Percentiles rank a stretch among this genome's conserved stretches.
phyloP scores from a whole-genome alignment of 2,888 invertebrate species.

The Sinohyriopsis cumingii region DNA sequence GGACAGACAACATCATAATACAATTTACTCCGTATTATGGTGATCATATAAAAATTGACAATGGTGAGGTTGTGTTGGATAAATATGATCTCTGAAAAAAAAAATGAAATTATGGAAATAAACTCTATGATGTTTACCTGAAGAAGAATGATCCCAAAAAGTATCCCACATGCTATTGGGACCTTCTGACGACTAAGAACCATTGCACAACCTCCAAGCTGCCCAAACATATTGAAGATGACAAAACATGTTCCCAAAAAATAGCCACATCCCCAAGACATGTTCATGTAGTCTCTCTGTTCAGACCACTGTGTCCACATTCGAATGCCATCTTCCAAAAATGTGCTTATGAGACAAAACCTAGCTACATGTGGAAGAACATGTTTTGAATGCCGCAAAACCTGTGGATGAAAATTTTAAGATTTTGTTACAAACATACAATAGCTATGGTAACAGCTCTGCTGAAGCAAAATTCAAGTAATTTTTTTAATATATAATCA shows the following conservation, averaged over 20 bases:
- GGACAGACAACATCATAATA: not conserved
- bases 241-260: slow-evolving; percentile 96
- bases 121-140: slow-evolving; percentile 79
- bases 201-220: slow-evolving; percentile 96
- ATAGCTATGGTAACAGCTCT: not conserved
- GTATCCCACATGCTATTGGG: slow-evolving; percentile 80
- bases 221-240: slow-evolving; percentile 93
- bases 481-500: not conserved
- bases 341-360: slow-evolving; percentile 97
- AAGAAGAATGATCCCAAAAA: slow-evolving; percentile 95
- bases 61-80: not conserved
- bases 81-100: too few relatives aligned
- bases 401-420: slow-evolving; percentile 76
- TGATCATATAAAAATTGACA: slow-evolving; percentile 1
- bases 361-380: slow-evolving; percentile 96
- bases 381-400: slow-evolving; percentile 89
- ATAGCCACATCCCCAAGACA: slow-evolving; percentile 96
- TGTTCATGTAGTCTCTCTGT: slow-evolving; percentile 97
- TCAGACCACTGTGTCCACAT: slow-evolving; percentile 99
- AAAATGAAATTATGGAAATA: too few relatives aligned
- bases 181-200: slow-evolving; percentile 94
- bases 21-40: not conserved
- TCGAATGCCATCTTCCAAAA: slow-evolving; percentile 97
- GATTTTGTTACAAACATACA: not conserved
- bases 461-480: not conserved